Evolutionary conservation across 2,113 vertebrate species (phyloP).

Genomic region (Myiagra hebetior): DNA sequence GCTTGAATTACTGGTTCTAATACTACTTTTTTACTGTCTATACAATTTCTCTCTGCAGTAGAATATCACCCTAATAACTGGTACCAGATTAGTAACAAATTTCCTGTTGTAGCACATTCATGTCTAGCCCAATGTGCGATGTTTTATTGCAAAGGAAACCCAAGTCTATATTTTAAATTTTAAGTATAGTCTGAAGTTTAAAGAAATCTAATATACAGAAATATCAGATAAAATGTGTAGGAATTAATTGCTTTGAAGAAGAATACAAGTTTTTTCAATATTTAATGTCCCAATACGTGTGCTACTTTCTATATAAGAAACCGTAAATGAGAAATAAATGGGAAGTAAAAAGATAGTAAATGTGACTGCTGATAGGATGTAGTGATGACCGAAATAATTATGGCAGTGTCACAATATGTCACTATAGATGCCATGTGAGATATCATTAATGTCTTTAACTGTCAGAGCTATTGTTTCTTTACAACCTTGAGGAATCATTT

Average conservation of each 20-base stretch:
- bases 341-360: not conserved
- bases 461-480: not conserved
- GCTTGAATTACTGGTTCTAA: slow-evolving; percentile 74
- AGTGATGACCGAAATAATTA: not conserved
- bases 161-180: slow-evolving; percentile 26
- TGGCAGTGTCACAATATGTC: not conserved
- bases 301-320: not conserved
- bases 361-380: not conserved
- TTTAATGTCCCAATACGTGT: slow-evolving; percentile 10
- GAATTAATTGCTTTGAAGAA: slow-evolving; percentile 30
- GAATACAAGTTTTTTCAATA: slow-evolving; percentile 26
- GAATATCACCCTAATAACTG: slow-evolving; percentile 57
- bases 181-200: not conserved
- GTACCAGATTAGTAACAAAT: slow-evolving; percentile 20
- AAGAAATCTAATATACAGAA: not conserved
- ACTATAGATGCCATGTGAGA: not conserved
- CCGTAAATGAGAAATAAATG: not conserved
- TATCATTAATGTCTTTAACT: not conserved
- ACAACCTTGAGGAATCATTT: not conserved
- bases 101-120: not conserved
- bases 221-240: slow-evolving; percentile 26
- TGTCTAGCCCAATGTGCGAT: not conserved
- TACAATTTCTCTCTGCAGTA: slow-evolving; percentile 45
- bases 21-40: slow-evolving; percentile 59
- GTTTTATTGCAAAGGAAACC: slow-evolving; percentile 5